Conservation (phyloP, 1,140 invertebrate species). For the Drosophila athabasca region DNA sequence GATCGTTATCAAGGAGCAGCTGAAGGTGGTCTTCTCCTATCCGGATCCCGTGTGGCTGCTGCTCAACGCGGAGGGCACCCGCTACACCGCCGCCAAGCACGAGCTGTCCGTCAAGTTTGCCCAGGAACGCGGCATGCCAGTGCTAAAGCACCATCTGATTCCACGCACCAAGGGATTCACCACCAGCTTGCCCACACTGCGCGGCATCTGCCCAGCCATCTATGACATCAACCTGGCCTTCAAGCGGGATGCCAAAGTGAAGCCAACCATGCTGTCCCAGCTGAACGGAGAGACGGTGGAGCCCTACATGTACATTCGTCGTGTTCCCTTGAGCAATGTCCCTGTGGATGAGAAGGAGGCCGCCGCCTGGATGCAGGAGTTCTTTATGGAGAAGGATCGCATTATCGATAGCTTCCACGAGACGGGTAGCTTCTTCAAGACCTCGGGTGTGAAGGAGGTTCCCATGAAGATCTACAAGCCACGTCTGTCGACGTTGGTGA, state of each 20-base stretch:
- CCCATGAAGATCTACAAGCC: conserved; percentile 86
- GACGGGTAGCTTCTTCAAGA: conserved; percentile 92
- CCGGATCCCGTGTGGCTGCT: conserved; percentile 94
- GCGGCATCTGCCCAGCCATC: conserved; percentile 90
- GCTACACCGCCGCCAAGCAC: conserved; percentile 95
- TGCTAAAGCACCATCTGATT: conserved; percentile 94
- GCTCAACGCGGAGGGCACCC: conserved; percentile 96
- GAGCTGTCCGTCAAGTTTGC: conserved; percentile 94
- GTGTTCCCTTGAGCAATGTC: conserved; percentile 91
- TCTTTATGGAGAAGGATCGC: conserved; percentile 87
- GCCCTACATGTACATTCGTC: conserved; percentile 91
- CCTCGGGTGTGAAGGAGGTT: conserved; percentile 88
- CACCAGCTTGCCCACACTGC: conserved; percentile 89
- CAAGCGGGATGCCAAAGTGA: conserved; percentile 85
- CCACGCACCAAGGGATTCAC: conserved; percentile 97
- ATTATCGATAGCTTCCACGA: conserved; percentile 91
- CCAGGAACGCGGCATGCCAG: conserved; percentile 91
- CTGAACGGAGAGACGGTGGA: conserved; percentile 90
- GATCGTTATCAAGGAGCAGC: conserved; percentile 90
- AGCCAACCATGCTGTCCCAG: conserved; percentile 91
- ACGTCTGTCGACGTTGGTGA: conserved; percentile 88
- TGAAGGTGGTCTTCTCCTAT: conserved; percentile 92
- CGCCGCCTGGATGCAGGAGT: conserved; percentile 91
- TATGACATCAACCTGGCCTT: conserved; percentile 94
- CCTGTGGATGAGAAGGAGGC: conserved; percentile 91